phyloP scores from a whole-genome alignment of 2,113 vertebrate species.

The mouse (Mus musculus) region DNA sequence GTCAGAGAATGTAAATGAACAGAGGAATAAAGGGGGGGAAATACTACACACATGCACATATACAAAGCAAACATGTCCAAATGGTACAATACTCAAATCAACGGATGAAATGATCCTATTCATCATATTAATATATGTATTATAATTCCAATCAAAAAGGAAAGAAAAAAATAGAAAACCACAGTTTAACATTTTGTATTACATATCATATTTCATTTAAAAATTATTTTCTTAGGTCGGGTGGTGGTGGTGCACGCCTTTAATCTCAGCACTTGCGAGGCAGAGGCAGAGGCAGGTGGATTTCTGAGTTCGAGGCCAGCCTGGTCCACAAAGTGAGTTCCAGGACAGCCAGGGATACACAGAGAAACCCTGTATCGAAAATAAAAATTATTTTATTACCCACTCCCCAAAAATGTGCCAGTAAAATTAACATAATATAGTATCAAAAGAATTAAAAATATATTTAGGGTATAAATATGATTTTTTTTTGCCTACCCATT shows the following conservation, averaged over 20 bases:
- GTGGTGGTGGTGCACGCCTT: too few species aligned
- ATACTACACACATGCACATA: fast-evolving
- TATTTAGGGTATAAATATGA: not conserved
- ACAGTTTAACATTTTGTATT: not conserved
- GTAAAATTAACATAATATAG: not conserved
- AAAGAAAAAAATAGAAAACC: not conserved
- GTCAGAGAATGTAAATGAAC: not conserved
- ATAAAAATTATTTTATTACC: not conserved
- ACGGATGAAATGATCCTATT: fast-evolving
- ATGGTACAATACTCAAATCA: not conserved
- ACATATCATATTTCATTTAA: not conserved
- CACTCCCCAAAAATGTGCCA: not conserved
- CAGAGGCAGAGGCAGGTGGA: too few species aligned
- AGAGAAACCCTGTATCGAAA: too few species aligned
- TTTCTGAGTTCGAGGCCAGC: too few species aligned
- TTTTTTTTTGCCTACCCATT: not conserved
- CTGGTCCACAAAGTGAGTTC: too few species aligned
- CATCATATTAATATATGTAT: not conserved
- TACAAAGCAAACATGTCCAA: not conserved
- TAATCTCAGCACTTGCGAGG: too few species aligned
- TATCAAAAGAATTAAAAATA: not conserved
- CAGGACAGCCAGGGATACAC: too few species aligned
- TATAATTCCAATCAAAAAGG: not conserved
- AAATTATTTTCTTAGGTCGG: not conserved
- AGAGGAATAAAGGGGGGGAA: not conserved